Base-by-base conservation (phyloP, 2,888 invertebrate species). In the Vanessa cardui region DNA sequence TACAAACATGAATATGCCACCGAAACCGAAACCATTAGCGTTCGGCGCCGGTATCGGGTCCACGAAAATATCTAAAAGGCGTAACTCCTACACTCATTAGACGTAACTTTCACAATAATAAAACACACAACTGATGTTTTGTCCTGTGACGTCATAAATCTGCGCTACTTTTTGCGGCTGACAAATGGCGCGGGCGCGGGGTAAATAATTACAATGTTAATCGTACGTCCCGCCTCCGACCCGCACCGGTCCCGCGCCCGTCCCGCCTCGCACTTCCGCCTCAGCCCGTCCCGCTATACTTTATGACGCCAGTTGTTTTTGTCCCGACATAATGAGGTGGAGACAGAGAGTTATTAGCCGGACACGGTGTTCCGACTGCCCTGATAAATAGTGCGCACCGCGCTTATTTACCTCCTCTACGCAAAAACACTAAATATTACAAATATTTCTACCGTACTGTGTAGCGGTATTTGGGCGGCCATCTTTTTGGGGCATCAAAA, bases 121-220 rank as follows among this genome's bases (percentile, higher is more conserved):
- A 1, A 16, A 16, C 33, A 18, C 6, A 26, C 56, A 26, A 21
- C 9, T 16, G 33, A 56, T n/a, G n/a, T 20, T 39, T 33, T n/a
- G 12, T 18, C 56, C 33, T 18, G 54, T 54, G 31, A 54, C 39
- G 33, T 59, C 49, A 67, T 67, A 67, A 63, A 63, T 63, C 62
- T 50, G 58, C 46, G 33, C 58, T 18, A 49, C 46, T 61, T 68
- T 63, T 68, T 68, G 63, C 68, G 61, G 58, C 69, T 75, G 78
- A 78, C 79, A 77, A 81, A 83, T 80, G 71, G 70, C 77, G 74
- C 72, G 75, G 77, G 66, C 76, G 73, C 60, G 76, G 76, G 26
- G 73, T 76, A 74, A 77, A 77, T 78, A 79, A 81, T 83, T 76
- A 78, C 76, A 67, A 72, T 73, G 77, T 76, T 82, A 80, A 82